Percentiles rank a stretch among this genome's conserved stretches.
Conservation (phyloP, 2,113 vertebrate species). For the Arothron firmamentum region DNA sequence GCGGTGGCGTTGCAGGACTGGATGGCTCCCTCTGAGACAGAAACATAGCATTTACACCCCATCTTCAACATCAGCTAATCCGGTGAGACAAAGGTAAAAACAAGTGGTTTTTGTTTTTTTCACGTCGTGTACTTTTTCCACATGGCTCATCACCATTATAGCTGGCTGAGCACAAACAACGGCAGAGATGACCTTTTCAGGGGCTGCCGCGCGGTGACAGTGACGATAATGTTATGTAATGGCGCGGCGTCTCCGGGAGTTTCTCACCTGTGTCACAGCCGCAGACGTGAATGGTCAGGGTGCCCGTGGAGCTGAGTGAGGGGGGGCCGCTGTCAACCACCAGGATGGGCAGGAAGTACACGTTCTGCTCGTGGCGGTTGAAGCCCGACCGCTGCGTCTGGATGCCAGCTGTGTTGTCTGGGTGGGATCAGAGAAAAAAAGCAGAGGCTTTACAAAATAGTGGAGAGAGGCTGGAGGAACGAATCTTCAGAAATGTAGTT, state of each 20-base stretch:
- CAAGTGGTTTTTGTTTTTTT: background rate
- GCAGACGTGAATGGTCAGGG: conserved; percentile 91
- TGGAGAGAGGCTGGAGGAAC: background rate
- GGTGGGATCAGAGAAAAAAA: background rate
- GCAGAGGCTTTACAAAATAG: background rate
- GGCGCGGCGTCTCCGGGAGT: conserved; percentile 17
- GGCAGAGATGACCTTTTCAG: conserved; percentile 43
- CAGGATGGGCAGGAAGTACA: conserved; percentile 91
- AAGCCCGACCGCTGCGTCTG: conserved; percentile 87
- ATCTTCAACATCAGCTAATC: background rate
- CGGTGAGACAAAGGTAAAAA: too few species aligned
- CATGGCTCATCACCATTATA: background rate
- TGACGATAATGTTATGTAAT: conserved; percentile 48
- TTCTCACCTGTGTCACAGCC: conserved; percentile 82
- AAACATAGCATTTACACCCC: conserved; percentile 1
- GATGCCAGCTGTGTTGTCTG: conserved; percentile 92
- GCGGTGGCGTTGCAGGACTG: conserved; percentile 95
- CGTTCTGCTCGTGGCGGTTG: conserved; percentile 92
- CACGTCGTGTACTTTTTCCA: background rate
- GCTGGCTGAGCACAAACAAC: conserved; percentile 35
- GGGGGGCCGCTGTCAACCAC: conserved; percentile 93
- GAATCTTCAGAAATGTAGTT: background rate
- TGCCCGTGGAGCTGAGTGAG: conserved; percentile 92
- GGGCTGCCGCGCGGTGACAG: conserved; percentile 36
- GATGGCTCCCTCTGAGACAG: conserved; percentile 77